Conservation (phyloP, 2,797 vertebrate genomes). For the Helicolenus hilgendorfi region DNA sequence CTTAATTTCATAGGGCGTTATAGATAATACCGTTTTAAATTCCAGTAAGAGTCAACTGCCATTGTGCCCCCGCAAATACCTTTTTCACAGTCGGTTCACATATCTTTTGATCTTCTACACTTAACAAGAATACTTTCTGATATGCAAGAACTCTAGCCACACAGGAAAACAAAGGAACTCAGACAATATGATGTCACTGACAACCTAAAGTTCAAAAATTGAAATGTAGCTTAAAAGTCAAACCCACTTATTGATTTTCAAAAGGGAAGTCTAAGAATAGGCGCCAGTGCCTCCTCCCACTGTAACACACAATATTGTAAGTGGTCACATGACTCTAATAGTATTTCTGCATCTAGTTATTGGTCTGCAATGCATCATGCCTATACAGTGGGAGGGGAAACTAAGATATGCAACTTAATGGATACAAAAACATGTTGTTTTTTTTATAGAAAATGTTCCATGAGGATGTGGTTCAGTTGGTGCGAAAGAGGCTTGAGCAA, state of each 20-base stretch:
- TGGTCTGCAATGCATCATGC: not conserved
- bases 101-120: not conserved
- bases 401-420: not conserved
- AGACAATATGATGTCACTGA: not conserved
- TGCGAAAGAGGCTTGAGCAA: constrained; percentile 86
- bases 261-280: not conserved
- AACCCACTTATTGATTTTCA: not conserved
- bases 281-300: not conserved
- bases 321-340: not conserved
- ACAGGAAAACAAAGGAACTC: not conserved
- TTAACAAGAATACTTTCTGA: not conserved
- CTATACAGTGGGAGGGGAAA: not conserved
- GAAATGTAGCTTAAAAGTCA: not conserved
- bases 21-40: not conserved
- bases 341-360: not conserved
- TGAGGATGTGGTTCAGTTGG: constrained; percentile 91
- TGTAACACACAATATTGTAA: not conserved
- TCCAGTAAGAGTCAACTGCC: no score
- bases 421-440: not conserved
- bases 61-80: not conserved
- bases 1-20: not conserved
- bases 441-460: constrained; percentile 91
- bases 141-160: not conserved
- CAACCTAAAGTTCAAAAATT: not conserved
- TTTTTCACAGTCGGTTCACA: not conserved